Base-by-base conservation (phyloP, 2,797 vertebrate genomes). In the Acomys russatus region DNA sequence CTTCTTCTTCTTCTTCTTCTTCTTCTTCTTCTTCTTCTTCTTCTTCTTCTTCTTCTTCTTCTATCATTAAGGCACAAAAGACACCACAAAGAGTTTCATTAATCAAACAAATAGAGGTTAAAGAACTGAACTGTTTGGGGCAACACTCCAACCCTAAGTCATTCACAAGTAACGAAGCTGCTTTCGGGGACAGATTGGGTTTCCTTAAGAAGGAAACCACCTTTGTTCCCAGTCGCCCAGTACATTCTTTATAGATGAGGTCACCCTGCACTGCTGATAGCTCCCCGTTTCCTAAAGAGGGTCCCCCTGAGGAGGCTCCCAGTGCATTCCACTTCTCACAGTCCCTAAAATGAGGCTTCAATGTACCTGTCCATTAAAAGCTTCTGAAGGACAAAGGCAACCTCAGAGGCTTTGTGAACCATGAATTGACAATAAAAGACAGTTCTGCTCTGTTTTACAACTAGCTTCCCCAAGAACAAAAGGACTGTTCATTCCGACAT, bases 381-480 rank as follows among this genome's bases (percentile, higher is more conserved):
- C 92, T 97, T 98, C 97, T 97, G 97, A 97, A 97, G 96, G 96
- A 95, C 63, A 88, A 97, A 96, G 90, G 83, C 66, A 89, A 88
- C 90, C 94, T 92, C 90, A 87, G 80, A 94, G 96, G 71, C 73
- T 96, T 97, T 95, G 91, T 97, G 98, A 98, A 93, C 89, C 54
- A 82, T 96, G 88, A 74, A 97, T 98, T 96, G 96, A 96, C 71
- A 96, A 97, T 97, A 97, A 94, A 97, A 97, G 95, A 96, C 97
- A 96, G 68, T 94, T 44, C 79, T 94, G 93, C 90, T 95, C 94
- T 98, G 95, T 97, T 97, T 95, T 96, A 97, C 84, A 97, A 97
- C 96, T 96, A 93, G 92, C 96, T 79, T 96, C 54, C 71, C 96
- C 92, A 92, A 98, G 97, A 96, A 98, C 97, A 98, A 96, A 98